Percentiles rank a stretch among this genome's conserved stretches.
Evolutionary conservation across 2,888 invertebrate species (phyloP).

Genomic region (Odontocerum albicorne): DNA sequence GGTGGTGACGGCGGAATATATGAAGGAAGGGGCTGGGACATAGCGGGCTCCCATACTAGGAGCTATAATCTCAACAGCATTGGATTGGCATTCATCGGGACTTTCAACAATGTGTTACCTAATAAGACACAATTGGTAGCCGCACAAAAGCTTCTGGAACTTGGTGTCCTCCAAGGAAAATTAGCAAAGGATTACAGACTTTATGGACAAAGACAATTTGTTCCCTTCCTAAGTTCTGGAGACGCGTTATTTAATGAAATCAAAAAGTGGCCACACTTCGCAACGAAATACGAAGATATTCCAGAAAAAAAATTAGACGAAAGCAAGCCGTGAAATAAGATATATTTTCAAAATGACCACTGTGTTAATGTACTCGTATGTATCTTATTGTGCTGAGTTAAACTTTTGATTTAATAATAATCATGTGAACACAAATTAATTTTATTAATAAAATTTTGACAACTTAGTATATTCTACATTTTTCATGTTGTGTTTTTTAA

Average conservation of each 20-base stretch:
- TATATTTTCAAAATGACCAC: no score
- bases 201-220: slow-evolving; percentile 67
- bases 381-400: no score
- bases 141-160: slow-evolving; percentile 60
- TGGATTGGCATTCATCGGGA: slow-evolving; percentile 73
- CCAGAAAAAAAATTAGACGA: no score
- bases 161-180: slow-evolving; percentile 63
- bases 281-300: no score
- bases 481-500: no score
- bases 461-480: no score
- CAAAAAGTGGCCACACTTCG: slow-evolving; percentile 68
- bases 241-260: slow-evolving; percentile 64
- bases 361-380: no score
- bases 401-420: no score
- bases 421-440: no score
- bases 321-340: no score
- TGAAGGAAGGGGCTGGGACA: slow-evolving; percentile 74
- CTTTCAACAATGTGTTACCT: slow-evolving; percentile 59
- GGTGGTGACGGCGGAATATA: slow-evolving; percentile 78
- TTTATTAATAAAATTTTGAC: no score
- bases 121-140: slow-evolving; percentile 61
- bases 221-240: slow-evolving; percentile 70
- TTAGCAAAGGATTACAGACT: slow-evolving; percentile 66
- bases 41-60: slow-evolving; percentile 69
- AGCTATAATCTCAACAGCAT: slow-evolving; percentile 68